Percentiles rank a stretch among this genome's conserved stretches.
Conservation (phyloP, 2,797 vertebrate species). For the Neoniphon sammara region DNA sequence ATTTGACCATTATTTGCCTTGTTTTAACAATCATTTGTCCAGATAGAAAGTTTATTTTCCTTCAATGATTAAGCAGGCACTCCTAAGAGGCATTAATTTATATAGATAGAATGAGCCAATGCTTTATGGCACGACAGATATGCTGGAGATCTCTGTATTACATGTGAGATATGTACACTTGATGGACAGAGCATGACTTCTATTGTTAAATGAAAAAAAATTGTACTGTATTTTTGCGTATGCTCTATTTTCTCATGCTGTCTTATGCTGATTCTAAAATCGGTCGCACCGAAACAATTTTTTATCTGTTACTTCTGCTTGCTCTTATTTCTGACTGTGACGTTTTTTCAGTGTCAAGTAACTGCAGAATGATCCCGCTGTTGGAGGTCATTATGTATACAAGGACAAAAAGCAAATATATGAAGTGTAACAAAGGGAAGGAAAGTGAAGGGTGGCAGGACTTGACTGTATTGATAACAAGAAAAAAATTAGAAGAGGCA, state of each 20-base stretch:
- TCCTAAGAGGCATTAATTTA: no score
- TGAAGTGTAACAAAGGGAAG: neutral
- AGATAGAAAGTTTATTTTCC: neutral
- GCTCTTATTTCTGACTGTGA: neutral
- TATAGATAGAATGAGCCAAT: no score
- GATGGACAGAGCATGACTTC: neutral
- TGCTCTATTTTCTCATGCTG: slow-evolving; percentile 1
- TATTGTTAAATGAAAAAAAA: slow-evolving; percentile 21
- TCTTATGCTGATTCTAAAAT: neutral
- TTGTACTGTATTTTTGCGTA: slow-evolving; percentile 47
- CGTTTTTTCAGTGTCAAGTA: neutral
- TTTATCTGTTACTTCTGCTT: neutral
- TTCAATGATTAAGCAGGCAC: neutral
- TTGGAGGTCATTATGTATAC: slow-evolving; percentile 7
- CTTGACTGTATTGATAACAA: neutral
- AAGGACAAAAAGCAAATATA: neutral
- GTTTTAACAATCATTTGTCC: neutral
- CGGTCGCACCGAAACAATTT: neutral
- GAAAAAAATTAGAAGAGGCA: neutral
- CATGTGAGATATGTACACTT: slow-evolving; percentile 7
- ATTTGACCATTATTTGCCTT: neutral
- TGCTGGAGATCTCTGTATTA: neutral
- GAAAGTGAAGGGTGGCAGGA: neutral
- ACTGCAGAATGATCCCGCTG: neutral
- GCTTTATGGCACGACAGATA: no score